Evolutionary conservation across 2,888 invertebrate species (phyloP).

Genomic region (Bhutanitis thaidina): DNA sequence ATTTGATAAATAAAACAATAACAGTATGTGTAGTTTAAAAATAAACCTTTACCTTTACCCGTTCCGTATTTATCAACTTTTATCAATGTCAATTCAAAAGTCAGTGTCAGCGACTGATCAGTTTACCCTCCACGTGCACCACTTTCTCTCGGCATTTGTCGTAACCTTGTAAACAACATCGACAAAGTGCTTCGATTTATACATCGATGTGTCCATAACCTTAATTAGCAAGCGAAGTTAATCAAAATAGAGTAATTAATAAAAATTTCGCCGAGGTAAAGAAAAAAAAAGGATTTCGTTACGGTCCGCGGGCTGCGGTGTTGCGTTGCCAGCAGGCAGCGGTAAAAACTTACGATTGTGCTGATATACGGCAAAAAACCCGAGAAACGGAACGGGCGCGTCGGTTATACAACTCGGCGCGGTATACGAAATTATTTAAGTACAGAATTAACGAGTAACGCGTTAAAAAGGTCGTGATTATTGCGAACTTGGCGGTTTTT

Average conservation of each 20-base stretch:
- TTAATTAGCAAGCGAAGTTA: constrained; percentile 21
- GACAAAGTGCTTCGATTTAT: constrained; percentile 16
- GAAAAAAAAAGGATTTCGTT: constrained; percentile 22
- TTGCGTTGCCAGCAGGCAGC: constrained; percentile 25
- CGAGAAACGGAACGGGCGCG: constrained; percentile 16
- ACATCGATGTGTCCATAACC: constrained; percentile 18
- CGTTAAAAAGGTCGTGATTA: constrained; percentile 9
- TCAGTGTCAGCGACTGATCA: constrained; percentile 43
- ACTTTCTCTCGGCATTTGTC: constrained; percentile 42
- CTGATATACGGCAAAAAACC: constrained; percentile 33
- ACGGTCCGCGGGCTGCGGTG: constrained; percentile 23
- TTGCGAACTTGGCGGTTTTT: not conserved
- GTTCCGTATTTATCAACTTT: constrained; percentile 31
- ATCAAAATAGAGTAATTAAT: constrained; percentile 51
- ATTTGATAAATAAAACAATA: not conserved
- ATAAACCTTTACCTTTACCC: constrained; percentile 37
- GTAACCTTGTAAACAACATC: constrained; percentile 18
- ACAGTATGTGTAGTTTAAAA: not conserved
- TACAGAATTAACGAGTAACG: constrained; percentile 11
- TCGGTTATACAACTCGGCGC: constrained; percentile 15
- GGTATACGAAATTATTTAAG: constrained; percentile 17
- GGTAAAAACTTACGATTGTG: constrained; percentile 25
- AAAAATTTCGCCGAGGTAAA: constrained; percentile 42
- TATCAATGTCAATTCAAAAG: constrained; percentile 56
- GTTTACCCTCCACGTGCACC: constrained; percentile 35